Evolutionary conservation across 2,113 vertebrate genomes (phyloP).

Genomic region (Tupaia tana): DNA sequence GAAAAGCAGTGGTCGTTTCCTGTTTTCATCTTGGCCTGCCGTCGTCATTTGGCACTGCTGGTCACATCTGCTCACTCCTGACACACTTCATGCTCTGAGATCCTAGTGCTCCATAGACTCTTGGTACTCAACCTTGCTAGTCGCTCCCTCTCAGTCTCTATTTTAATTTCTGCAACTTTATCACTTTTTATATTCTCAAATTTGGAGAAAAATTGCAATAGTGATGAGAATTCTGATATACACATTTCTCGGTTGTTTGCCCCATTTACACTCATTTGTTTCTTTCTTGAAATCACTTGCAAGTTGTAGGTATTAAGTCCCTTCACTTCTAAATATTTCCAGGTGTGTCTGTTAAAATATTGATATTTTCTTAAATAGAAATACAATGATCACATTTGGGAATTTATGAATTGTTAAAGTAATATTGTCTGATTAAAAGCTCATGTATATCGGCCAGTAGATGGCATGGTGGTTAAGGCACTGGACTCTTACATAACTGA

Average conservation of each 20-base stretch:
- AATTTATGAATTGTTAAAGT: background rate
- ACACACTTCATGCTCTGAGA: background rate
- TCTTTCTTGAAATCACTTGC: background rate
- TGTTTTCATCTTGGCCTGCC: background rate
- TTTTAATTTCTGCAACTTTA: background rate
- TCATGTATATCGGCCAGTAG: too few relatives aligned
- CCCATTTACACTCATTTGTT: background rate
- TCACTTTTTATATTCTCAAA: background rate
- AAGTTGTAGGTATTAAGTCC: background rate
- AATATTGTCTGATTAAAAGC: background rate
- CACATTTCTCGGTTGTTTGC: background rate
- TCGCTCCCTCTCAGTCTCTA: background rate
- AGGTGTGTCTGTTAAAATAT: background rate
- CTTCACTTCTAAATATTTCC: background rate
- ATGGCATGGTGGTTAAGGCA: too few relatives aligned
- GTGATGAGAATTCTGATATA: background rate
- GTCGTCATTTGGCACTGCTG: background rate
- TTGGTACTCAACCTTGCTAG: background rate
- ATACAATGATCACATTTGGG: background rate
- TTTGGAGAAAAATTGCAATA: background rate
- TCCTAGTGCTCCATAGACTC: background rate
- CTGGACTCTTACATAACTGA: too few relatives aligned
- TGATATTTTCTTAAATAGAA: background rate
- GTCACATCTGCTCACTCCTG: background rate
- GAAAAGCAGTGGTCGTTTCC: background rate